Evolutionary conservation across 2,797 vertebrate species (phyloP).

Genomic region (Spinus pinus): DNA sequence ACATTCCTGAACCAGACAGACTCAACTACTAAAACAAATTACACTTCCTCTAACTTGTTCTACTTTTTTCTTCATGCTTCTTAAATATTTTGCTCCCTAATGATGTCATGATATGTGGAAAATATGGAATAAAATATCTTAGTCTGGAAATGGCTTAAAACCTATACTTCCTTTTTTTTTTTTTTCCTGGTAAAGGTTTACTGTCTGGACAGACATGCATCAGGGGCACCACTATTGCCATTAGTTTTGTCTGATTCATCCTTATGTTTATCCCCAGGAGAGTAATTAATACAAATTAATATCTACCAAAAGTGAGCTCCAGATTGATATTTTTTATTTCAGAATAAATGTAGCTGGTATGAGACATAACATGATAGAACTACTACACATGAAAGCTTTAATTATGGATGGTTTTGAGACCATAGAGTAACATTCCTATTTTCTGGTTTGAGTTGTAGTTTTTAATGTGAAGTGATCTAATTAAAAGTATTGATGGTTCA

Average conservation of each 20-base stretch:
- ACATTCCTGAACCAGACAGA: neutral
- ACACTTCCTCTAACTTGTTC: neutral
- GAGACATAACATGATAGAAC: neutral
- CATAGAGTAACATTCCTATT: neutral
- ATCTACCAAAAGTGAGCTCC: accelerated
- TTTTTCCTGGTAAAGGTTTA: neutral
- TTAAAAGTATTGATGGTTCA: neutral
- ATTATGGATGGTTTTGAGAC: neutral
- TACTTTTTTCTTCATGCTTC: neutral
- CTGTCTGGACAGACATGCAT: neutral
- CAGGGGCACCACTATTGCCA: accelerated
- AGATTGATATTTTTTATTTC: neutral
- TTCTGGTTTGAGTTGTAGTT: neutral
- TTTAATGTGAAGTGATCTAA: neutral
- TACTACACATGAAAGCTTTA: neutral
- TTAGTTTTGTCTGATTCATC: neutral
- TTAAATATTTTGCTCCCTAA: neutral
- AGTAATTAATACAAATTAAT: neutral
- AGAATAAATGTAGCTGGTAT: accelerated
- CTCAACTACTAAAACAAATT: neutral
- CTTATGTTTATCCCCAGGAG: accelerated
- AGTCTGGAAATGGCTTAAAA: neutral
- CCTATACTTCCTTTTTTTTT: accelerated
- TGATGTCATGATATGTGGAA: neutral
- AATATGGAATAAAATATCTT: neutral